Conservation (phyloP, 2,113 vertebrate species). For the Toxotes jaculatrix region DNA sequence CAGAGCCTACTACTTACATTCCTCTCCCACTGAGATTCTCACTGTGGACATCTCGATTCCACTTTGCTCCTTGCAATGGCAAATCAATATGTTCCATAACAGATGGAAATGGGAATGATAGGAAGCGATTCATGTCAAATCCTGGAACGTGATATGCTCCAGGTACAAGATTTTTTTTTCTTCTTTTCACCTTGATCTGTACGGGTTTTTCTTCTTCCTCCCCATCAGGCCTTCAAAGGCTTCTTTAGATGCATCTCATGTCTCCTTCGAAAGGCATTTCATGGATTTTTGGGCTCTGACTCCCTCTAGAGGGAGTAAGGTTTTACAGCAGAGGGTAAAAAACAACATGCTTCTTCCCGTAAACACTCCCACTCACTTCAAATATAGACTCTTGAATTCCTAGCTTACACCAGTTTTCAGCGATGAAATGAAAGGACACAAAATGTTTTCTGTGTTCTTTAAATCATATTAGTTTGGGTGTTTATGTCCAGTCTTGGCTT, state of each 20-base stretch:
- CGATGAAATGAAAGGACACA: background rate
- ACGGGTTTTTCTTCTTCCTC: constrained; percentile 12
- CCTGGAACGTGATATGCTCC: constrained; percentile 7
- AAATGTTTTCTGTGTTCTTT: constrained; percentile 6
- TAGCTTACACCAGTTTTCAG: background rate
- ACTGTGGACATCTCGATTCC: constrained; percentile 55
- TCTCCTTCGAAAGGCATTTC: background rate
- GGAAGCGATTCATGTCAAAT: constrained; percentile 28
- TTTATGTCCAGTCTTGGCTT: background rate
- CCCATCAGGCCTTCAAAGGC: constrained; percentile 1
- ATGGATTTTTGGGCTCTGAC: constrained; percentile 61
- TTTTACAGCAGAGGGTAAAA: constrained; percentile 18
- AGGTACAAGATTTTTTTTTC: background rate
- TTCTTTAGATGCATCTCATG: constrained; percentile 30
- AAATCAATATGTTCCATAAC: constrained; percentile 65
- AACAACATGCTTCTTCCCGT: background rate
- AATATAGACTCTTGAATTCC: background rate
- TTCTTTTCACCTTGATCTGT: constrained; percentile 10
- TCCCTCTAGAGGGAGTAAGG: constrained; percentile 71
- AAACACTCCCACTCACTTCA: background rate
- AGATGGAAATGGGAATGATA: constrained; percentile 33
- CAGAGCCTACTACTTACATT: constrained; percentile 26
- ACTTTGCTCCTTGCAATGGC: constrained; percentile 47
- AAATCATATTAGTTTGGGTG: background rate
- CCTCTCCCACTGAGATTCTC: constrained; percentile 47